Evolutionary conservation across 2,888 invertebrate species (phyloP).

Genomic region (Ptychoptera contaminata): DNA sequence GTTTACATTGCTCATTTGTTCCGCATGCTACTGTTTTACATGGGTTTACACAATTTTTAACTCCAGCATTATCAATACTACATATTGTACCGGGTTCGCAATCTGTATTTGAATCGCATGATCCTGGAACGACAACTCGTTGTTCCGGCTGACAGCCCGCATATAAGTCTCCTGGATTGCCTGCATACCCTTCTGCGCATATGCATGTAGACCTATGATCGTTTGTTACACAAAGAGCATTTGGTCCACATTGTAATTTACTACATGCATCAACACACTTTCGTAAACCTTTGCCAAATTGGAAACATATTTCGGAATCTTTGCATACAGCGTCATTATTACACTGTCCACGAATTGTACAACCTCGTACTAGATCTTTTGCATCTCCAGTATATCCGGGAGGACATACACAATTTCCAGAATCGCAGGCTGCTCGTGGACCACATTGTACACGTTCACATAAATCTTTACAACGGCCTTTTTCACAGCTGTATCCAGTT

Average conservation of each 20-base stretch:
- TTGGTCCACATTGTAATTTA: conserved; percentile 79
- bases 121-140: conserved; percentile 34
- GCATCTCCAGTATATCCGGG: conserved; percentile 65
- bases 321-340: conserved; percentile 67
- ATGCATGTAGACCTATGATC: conserved; percentile 76
- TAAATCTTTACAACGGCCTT: conserved; percentile 56
- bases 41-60: conserved; percentile 56
- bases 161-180: conserved; percentile 65
- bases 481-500: conserved; percentile 55
- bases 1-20: conserved; percentile 62
- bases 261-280: conserved; percentile 79
- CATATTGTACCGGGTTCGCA: conserved; percentile 59
- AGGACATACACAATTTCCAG: conserved; percentile 64
- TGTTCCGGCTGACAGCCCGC: conserved; percentile 63
- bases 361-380: conserved; percentile 51
- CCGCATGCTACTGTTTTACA: conserved; percentile 71
- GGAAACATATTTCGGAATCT: conserved; percentile 76
- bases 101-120: conserved; percentile 51
- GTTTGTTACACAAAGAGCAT: conserved; percentile 70
- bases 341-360: conserved; percentile 59
- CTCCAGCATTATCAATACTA: conserved; percentile 42
- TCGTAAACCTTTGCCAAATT: conserved; percentile 57
- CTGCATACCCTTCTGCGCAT: conserved; percentile 65
- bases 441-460: conserved; percentile 66
- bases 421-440: conserved; percentile 64